Conservation (phyloP, 2,888 invertebrate species). For the Acheta domesticus region DNA sequence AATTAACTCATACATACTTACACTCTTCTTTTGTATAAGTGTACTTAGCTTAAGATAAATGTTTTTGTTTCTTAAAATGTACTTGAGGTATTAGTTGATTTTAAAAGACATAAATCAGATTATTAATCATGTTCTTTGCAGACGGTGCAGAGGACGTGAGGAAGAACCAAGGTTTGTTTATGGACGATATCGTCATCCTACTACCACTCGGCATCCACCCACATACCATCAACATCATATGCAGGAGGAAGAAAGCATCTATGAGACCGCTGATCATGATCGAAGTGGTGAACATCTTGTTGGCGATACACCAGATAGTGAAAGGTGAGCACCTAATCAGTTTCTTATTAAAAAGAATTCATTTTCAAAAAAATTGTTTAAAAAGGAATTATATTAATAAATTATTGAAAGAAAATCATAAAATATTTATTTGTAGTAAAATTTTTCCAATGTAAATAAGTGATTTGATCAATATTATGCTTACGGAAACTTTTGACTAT, state of each 20-base stretch:
- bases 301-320: slow-evolving; percentile 81
- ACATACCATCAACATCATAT: slow-evolving; percentile 55
- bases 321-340: slow-evolving; percentile 63
- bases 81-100: too few relatives aligned
- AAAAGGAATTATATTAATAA: too few relatives aligned
- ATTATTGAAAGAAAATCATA: too few relatives aligned
- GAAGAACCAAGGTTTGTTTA: slow-evolving; percentile 69
- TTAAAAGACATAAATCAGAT: too few relatives aligned
- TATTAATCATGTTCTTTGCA: slow-evolving; percentile 12
- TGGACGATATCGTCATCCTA: slow-evolving; percentile 57
- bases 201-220: slow-evolving; percentile 51
- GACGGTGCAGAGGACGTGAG: slow-evolving; percentile 51
- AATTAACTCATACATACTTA: too few relatives aligned
- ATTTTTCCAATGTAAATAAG: too few relatives aligned
- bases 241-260: slow-evolving; percentile 79
- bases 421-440: too few relatives aligned
- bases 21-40: too few relatives aligned
- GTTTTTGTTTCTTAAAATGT: too few relatives aligned
- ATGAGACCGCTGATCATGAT: slow-evolving; percentile 78
- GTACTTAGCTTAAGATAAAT: too few relatives aligned
- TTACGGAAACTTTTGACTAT: too few relatives aligned
- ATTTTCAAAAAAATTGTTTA: not conserved
- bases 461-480: too few relatives aligned
- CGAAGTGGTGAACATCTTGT: slow-evolving; percentile 62
- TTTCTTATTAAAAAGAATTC: not conserved